Percentiles rank a stretch among this genome's conserved stretches.
Conservation (phyloP, 2,888 invertebrate genomes). For the Drosophila ustulata region DNA sequence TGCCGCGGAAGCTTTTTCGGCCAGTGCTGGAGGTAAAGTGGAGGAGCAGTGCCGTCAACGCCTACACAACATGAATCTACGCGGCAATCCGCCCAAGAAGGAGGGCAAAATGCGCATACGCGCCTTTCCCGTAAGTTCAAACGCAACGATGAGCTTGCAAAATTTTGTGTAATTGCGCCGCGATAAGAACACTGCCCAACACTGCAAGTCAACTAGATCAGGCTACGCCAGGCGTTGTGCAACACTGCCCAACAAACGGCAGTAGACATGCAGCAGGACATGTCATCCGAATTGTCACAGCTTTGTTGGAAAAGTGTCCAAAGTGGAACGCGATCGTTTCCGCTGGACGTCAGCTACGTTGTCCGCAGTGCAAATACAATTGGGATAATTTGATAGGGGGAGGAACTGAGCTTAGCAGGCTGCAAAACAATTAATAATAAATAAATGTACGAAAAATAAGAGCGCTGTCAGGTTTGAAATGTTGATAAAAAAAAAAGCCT, state of each 20-base stretch:
- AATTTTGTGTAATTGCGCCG: neutral
- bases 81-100: constrained; percentile 91
- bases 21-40: constrained; percentile 76
- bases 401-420: constrained; percentile 38
- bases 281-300: neutral
- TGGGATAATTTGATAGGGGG: too few relatives aligned
- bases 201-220: neutral
- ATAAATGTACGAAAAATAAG: neutral
- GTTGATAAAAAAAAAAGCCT: constrained; percentile 36
- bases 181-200: constrained; percentile 30
- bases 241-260: neutral
- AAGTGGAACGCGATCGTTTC: too few relatives aligned
- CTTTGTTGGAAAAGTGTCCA: too few relatives aligned
- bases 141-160: constrained; percentile 29
- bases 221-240: neutral
- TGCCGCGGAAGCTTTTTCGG: constrained; percentile 24
- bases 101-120: constrained; percentile 99
- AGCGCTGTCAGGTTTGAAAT: constrained; percentile 51
- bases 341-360: too few relatives aligned
- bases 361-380: too few relatives aligned
- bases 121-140: constrained; percentile 97
- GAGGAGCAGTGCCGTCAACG: constrained; percentile 80
- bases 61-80: constrained; percentile 82
- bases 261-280: neutral
- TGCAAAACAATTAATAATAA: neutral